Evolutionary conservation across 2,888 invertebrate species (phyloP), one percentile per base, ranked within the genome.

Genomic region (Orchesellides sinensis): DNA sequence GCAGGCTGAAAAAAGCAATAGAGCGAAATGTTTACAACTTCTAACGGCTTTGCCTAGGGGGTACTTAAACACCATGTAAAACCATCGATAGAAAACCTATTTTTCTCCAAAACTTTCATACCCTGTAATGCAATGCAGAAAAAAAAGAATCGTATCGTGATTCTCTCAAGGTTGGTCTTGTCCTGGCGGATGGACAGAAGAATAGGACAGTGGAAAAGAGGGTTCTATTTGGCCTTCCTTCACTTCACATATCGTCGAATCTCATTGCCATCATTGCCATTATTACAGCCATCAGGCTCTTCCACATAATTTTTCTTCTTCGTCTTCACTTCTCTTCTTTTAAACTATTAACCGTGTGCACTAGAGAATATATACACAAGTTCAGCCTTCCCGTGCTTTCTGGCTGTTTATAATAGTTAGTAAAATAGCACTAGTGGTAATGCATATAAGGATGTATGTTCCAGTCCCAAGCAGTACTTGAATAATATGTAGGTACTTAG

Each of bases 21-120:
- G 79, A 79, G 79, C 72, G 66, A 79, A 79, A 79, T 79, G 79
- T 79, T 79, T 79, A 79, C 79, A 79, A 79, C 70, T 79, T 79
- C 72, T 79, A 79, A 79, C 79, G 79, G 79, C 79, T 79, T 79
- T 79, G 72, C 79, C 72, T 65, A 79, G 79, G 79, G 79, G 79
- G 79, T 79, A 79, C 79, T 79, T 79, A 79, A 65, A 79, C 78
- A 70, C 79, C 70, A 79, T 79, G 79, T 78, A 78, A 78, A n/a
- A 59, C 77, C 77, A 77, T 77, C 68, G 54, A 12, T 25, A 12
- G 65, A 72, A 70, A 78, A 40, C 54, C 54, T 72, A 70, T 65
- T 72, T 79, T 77, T 70, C 47, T 63, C 61, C 32, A 79, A 79
- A 65, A 65, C 65, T 65, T 70, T 52, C 29, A 17, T 74, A 69